A percentile compares a stretch with the other conserved stretches of the same genome.
Evolutionary conservation across 2,888 invertebrate species (phyloP).

Genomic region (Xestia ashworthii): DNA sequence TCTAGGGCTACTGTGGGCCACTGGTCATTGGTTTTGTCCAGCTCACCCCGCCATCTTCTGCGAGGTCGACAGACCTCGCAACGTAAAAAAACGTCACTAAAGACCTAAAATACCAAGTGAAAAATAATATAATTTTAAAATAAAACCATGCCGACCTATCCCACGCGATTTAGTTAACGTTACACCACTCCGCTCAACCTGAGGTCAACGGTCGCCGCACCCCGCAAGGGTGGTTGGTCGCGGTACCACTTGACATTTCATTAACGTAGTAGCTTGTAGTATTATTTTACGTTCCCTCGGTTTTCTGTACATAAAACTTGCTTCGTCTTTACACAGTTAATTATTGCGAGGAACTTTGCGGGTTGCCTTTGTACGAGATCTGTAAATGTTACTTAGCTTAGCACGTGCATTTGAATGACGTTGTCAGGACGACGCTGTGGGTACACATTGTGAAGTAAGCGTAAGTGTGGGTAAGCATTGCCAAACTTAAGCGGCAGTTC

Average conservation of each 20-base stretch:
- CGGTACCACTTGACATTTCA: constrained; percentile 69
- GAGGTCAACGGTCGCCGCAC: constrained; percentile 83
- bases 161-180: constrained; percentile 34
- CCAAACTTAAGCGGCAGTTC: no score
- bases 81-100: background rate
- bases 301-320: constrained; percentile 37
- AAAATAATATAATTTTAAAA: constrained; percentile 14
- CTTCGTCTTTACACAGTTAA: constrained; percentile 19
- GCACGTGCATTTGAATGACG: background rate
- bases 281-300: constrained; percentile 59
- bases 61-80: no score
- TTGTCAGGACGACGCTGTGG: background rate
- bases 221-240: constrained; percentile 69
- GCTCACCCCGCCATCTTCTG: no score
- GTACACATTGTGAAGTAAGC: no score
- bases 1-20: no score
- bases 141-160: constrained; percentile 2
- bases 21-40: no score
- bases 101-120: background rate
- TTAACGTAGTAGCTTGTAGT: constrained; percentile 35
- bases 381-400: background rate
- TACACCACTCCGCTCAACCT: constrained; percentile 36
- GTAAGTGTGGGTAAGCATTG: no score
- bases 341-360: background rate
- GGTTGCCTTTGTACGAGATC: background rate